These are phyloP conservation scores for Drosophila villosipedis DNA, from an alignment of 2,888 invertebrate species.

Conservation along the genomic window DNA sequence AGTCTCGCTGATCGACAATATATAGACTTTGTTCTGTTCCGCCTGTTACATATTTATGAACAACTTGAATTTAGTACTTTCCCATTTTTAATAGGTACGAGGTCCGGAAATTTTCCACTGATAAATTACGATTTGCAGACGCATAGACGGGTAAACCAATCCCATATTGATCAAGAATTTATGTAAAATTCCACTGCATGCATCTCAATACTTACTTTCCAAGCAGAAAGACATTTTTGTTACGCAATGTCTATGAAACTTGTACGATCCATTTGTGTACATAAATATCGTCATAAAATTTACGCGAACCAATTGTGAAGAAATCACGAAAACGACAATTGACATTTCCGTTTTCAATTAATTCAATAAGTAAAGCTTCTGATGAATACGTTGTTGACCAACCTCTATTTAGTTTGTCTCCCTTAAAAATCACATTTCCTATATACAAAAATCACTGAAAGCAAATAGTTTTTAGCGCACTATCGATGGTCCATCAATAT, in stretches of 20 bases:
- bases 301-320: neutral
- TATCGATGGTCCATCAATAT: neutral
- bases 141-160: neutral
- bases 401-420: neutral
- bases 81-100: neutral
- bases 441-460: neutral
- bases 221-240: neutral
- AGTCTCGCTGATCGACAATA: neutral
- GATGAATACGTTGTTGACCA: neutral
- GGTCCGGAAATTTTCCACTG: neutral
- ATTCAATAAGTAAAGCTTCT: neutral
- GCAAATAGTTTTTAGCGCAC: neutral
- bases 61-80: neutral
- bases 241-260: neutral
- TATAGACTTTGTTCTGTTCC: neutral
- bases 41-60: too few species aligned
- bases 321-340: slow-evolving; percentile 1
- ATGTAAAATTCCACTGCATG: neutral
- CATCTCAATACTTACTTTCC: neutral
- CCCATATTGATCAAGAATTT: neutral
- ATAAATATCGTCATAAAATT: neutral
- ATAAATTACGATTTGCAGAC: neutral
- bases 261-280: neutral
- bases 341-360: neutral
- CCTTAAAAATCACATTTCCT: neutral